Percentiles rank a stretch among this genome's conserved stretches.
Conservation (phyloP, 2,113 vertebrate species). For the Rhynchopsitta pachyrhyncha region DNA sequence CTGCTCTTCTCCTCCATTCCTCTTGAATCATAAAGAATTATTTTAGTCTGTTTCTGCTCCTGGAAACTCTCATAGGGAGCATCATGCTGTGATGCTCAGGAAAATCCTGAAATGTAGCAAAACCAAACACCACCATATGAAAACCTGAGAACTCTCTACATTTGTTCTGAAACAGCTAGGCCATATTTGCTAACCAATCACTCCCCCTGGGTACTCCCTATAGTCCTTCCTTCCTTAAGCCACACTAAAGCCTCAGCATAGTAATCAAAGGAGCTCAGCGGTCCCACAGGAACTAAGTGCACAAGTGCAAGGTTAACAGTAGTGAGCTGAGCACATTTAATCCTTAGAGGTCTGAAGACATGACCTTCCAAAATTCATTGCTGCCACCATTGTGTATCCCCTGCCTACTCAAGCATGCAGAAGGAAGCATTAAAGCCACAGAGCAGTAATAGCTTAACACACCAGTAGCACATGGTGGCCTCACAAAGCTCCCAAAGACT, state of each 20-base stretch:
- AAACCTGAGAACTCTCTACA: neutral
- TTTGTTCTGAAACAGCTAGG: neutral
- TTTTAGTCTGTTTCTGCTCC: neutral
- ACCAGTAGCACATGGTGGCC: neutral
- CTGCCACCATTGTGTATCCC: accelerated
- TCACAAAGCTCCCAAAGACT: neutral
- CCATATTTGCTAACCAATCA: neutral
- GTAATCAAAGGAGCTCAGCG: neutral
- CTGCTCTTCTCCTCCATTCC: accelerated
- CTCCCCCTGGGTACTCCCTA: neutral
- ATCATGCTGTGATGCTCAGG: neutral
- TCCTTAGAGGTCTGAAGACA: neutral
- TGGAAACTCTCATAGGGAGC: neutral
- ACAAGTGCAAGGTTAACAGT: accelerated
- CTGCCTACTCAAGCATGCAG: neutral
- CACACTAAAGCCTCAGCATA: neutral
- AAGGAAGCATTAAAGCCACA: neutral
- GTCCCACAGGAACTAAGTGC: neutral
- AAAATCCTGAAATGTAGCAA: neutral
- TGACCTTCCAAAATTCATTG: neutral
- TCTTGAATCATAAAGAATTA: neutral
- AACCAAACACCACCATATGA: neutral
- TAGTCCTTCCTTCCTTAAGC: neutral
- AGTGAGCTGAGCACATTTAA: accelerated
- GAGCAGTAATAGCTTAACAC: accelerated